These are phyloP conservation scores for Molorchus minor DNA, from an alignment of 2,888 invertebrate genomes.

Conservation along the genomic window DNA sequence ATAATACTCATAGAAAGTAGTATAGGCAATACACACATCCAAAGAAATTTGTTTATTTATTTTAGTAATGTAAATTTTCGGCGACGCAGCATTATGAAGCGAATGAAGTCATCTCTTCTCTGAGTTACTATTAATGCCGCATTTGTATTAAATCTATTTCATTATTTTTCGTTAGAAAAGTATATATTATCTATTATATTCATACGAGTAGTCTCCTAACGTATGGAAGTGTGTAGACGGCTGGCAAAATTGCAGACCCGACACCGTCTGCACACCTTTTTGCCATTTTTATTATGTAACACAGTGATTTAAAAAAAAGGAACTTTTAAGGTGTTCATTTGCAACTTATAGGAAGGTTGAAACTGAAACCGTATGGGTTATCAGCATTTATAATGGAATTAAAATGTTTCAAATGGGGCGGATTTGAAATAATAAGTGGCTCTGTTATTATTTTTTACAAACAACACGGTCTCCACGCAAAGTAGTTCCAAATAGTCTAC, in stretches of 20 bases:
- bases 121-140: no score
- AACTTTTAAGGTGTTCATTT: neutral
- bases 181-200: neutral
- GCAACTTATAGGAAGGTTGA: neutral
- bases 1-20: neutral
- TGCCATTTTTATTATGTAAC: neutral
- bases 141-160: neutral
- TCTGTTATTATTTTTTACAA: neutral
- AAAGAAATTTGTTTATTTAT: neutral
- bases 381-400: neutral
- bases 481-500: neutral
- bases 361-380: neutral
- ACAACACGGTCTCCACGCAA: neutral
- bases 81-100: no score
- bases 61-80: no score
- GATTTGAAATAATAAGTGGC: neutral
- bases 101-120: no score
- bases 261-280: no score
- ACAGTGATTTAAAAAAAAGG: neutral
- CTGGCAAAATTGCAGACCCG: neutral
- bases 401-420: neutral
- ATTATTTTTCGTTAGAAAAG: no score
- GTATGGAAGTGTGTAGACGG: neutral
- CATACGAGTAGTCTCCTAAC: neutral
- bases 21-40: neutral